phyloP scores from a whole-genome alignment of 2,797 vertebrate species.

The Onychomys arenicola region DNA sequence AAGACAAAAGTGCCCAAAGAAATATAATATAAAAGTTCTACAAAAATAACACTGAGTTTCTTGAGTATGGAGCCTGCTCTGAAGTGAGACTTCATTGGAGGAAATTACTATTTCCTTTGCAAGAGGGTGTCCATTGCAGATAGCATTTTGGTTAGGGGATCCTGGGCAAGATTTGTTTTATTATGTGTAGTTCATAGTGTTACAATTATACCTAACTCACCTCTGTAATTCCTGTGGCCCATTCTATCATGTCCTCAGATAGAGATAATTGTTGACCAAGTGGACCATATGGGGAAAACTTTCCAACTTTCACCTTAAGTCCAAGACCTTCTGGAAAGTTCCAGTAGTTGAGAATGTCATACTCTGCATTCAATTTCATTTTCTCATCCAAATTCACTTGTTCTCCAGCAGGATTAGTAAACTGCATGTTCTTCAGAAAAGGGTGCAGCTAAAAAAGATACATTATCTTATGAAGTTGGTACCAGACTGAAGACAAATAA shows the following conservation, averaged over 20 bases:
- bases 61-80: too few species aligned
- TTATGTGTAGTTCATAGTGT: background rate
- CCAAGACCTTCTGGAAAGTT: conserved; percentile 1
- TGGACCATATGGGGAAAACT: background rate
- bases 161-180: background rate
- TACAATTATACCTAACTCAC: background rate
- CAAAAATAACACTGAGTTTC: background rate
- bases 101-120: background rate
- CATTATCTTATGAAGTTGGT: background rate
- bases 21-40: background rate
- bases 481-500: background rate
- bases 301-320: background rate
- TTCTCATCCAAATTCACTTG: background rate
- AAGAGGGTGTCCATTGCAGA: background rate
- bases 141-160: background rate
- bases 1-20: background rate
- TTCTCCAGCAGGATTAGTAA: background rate
- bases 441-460: background rate
- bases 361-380: background rate
- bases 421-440: background rate
- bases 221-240: background rate
- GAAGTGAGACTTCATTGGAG: background rate
- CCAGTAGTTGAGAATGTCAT: conserved; percentile 3
- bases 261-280: background rate
- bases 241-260: background rate